Evolutionary conservation across 2,113 vertebrate species (phyloP).

Genomic region (Passer domesticus): DNA sequence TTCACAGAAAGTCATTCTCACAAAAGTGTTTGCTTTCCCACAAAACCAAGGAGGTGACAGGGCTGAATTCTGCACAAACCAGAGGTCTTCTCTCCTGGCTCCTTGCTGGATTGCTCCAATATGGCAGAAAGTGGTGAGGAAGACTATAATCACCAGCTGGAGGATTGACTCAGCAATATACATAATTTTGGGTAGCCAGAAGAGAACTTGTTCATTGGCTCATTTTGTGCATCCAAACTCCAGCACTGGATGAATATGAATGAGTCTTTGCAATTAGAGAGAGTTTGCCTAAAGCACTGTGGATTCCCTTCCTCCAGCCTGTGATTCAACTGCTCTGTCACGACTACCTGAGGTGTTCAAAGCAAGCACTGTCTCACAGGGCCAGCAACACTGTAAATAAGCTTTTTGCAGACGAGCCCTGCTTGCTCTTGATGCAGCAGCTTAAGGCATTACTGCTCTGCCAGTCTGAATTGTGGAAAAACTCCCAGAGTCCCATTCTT

Average conservation of each 20-base stretch:
- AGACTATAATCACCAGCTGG: background rate
- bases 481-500: background rate
- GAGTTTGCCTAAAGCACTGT: background rate
- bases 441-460: background rate
- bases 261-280: background rate
- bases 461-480: background rate
- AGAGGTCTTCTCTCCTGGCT: background rate
- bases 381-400: background rate
- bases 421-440: background rate
- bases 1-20: background rate
- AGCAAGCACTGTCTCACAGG: background rate
- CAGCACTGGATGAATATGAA: background rate
- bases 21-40: background rate
- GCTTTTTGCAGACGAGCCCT: background rate
- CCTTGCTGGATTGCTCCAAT: background rate
- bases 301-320: background rate
- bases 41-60: background rate
- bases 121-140: background rate
- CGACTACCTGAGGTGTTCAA: background rate
- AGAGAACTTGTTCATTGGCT: background rate
- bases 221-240: background rate
- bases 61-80: background rate
- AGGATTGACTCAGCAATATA: background rate
- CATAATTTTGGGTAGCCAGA: background rate
- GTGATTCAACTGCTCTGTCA: background rate